These are phyloP conservation scores for Hyles vespertilio DNA, from an alignment of 1,140 invertebrate species.

Conservation along the genomic window DNA sequence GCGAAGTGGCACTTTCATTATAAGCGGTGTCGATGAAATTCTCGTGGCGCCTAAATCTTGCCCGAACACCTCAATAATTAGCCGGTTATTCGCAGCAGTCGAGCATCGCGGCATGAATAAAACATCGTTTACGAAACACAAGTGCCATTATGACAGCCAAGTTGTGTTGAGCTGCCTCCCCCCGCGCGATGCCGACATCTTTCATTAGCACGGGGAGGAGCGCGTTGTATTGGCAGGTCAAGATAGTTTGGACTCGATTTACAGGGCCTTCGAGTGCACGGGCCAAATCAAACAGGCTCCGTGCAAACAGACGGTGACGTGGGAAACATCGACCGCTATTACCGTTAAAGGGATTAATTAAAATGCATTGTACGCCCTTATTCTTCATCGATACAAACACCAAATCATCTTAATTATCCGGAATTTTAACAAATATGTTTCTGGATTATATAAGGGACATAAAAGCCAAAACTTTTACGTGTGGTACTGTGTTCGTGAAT, in stretches of 20 bases:
- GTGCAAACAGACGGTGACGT: slow-evolving; percentile 44
- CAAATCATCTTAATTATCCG: no score
- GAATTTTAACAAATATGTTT: no score
- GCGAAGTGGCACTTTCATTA: slow-evolving; percentile 38
- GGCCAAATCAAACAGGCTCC: slow-evolving; percentile 47
- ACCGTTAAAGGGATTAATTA: slow-evolving; percentile 47
- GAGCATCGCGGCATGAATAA: slow-evolving; percentile 63
- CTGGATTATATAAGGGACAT: no score
- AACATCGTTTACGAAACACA: slow-evolving; percentile 52
- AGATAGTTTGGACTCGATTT: slow-evolving; percentile 27
- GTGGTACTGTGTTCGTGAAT: no score
- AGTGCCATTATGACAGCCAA: slow-evolving; percentile 34
- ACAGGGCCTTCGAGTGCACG: slow-evolving; percentile 29
- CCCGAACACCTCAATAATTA: slow-evolving; percentile 61
- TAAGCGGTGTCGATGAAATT: slow-evolving; percentile 30
- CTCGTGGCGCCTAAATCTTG: slow-evolving; percentile 35
- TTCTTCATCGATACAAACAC: not conserved
- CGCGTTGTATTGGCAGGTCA: slow-evolving; percentile 17
- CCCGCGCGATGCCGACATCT: slow-evolving; percentile 4
- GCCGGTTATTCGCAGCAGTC: slow-evolving; percentile 51
- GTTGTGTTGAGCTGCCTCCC: slow-evolving; percentile 20
- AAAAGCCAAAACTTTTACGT: no score
- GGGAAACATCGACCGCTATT: slow-evolving; percentile 41
- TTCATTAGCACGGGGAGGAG: not conserved
- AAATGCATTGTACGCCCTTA: slow-evolving; percentile 25